A percentile compares a stretch with the other conserved stretches of the same genome.
Evolutionary conservation across 35 echinoderm and acorn worm species (phyloP).

Genomic region (Nesometra sesokonis): DNA sequence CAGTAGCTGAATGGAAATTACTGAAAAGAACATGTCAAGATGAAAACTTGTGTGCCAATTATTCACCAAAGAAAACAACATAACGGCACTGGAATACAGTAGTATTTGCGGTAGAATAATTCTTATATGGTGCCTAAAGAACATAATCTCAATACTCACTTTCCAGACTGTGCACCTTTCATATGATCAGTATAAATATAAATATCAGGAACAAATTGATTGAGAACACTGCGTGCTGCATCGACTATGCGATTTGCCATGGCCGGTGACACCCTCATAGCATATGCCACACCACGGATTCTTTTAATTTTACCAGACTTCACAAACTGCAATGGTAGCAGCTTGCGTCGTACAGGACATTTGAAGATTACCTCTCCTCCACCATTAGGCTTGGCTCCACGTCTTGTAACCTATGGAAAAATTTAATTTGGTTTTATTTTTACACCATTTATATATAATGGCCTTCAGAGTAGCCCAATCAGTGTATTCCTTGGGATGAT

Average conservation of each 20-base stretch:
- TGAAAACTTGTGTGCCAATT: too few relatives aligned
- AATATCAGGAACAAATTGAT: conserved; percentile 89
- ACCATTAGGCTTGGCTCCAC: conserved; percentile 76
- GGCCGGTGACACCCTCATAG: conserved; percentile 81
- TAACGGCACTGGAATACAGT: too few relatives aligned
- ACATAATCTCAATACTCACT: conserved; percentile 40
- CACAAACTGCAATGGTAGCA: conserved; percentile 57
- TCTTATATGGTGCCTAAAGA: too few relatives aligned
- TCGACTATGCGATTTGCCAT: conserved; percentile 80
- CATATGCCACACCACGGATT: conserved; percentile 88
- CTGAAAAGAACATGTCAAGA: too few relatives aligned
- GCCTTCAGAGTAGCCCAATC: too few relatives aligned
- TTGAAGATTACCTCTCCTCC: conserved; percentile 86
- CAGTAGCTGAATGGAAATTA: too few relatives aligned
- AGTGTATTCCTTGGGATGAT: too few relatives aligned
- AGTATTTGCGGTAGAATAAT: too few relatives aligned
- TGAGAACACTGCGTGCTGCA: conserved; percentile 66
- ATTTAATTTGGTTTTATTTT: neutral
- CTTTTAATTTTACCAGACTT: conserved; percentile 85
- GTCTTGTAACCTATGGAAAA: conserved; percentile 34
- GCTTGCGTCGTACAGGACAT: conserved; percentile 68
- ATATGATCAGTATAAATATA: conserved; percentile 97
- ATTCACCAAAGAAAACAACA: too few relatives aligned
- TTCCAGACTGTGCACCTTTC: conserved; percentile 88
- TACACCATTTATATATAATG: too few relatives aligned